Evolutionary conservation across 2,797 vertebrate species (phyloP).

Genomic region (Todus mexicanus): DNA sequence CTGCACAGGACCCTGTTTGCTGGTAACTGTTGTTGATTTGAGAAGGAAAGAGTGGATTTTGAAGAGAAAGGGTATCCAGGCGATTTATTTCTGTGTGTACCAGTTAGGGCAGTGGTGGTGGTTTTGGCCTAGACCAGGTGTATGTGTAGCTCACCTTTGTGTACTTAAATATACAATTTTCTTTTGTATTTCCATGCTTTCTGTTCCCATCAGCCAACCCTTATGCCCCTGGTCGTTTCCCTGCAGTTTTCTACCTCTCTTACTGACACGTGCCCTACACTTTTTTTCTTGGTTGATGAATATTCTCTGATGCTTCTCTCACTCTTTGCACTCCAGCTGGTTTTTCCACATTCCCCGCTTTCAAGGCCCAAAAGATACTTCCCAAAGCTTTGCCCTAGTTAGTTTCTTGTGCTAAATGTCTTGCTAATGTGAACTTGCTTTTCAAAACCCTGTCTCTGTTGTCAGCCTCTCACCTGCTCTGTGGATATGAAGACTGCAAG

Average conservation of each 20-base stretch:
- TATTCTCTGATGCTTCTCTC: background rate
- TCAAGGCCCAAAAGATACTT: background rate
- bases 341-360: background rate
- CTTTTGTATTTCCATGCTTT: background rate
- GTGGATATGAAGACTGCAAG: background rate
- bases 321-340: background rate
- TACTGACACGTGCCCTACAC: background rate
- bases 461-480: background rate
- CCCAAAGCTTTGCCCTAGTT: background rate
- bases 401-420: background rate
- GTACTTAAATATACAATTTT: background rate
- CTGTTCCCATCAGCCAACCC: background rate
- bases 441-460: background rate
- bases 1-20: background rate
- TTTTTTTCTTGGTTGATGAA: background rate
- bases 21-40: background rate
- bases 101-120: background rate
- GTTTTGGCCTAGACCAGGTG: background rate
- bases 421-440: background rate
- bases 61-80: background rate
- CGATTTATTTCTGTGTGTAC: background rate
- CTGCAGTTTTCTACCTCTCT: background rate
- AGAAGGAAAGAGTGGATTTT: background rate
- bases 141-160: background rate
- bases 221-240: background rate